A percentile compares a stretch with the other conserved stretches of the same genome.
Evolutionary conservation across 2,113 vertebrate species (phyloP).

Genomic region (Probosciger aterrimus): DNA sequence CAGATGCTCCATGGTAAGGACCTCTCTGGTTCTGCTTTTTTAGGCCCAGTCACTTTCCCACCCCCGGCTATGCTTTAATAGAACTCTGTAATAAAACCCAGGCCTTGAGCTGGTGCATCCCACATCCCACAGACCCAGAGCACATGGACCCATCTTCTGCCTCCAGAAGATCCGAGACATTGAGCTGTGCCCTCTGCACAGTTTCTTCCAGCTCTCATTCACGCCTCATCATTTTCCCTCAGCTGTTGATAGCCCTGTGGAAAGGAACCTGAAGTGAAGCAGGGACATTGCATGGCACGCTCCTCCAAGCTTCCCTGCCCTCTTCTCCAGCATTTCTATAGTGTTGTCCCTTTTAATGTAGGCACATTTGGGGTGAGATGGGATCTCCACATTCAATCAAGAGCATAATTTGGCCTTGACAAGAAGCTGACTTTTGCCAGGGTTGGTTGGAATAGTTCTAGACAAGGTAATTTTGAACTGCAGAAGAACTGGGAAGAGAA

Average conservation of each 20-base stretch:
- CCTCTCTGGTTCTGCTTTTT: neutral
- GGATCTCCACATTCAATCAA: neutral
- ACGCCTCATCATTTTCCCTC: neutral
- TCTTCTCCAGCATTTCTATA: neutral
- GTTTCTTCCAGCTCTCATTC: neutral
- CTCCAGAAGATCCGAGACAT: neutral
- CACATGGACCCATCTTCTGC: neutral
- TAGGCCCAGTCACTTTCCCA: neutral
- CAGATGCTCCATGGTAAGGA: neutral
- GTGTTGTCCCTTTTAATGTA: neutral
- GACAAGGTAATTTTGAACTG: neutral
- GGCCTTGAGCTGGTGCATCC: neutral
- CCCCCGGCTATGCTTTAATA: neutral
- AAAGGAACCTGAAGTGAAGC: neutral
- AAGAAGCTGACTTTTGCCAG: neutral
- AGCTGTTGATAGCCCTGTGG: neutral
- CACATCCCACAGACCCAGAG: neutral
- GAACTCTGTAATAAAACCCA: neutral
- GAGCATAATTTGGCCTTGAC: neutral
- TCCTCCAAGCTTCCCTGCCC: neutral
- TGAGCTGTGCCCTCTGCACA: neutral
- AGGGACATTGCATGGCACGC: neutral
- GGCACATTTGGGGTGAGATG: neutral
- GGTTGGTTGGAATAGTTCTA: neutral
- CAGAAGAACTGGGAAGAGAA: neutral